These are phyloP conservation scores for Tyrannus savana DNA, from an alignment of 2,113 vertebrate genomes.

Conservation along the genomic window DNA sequence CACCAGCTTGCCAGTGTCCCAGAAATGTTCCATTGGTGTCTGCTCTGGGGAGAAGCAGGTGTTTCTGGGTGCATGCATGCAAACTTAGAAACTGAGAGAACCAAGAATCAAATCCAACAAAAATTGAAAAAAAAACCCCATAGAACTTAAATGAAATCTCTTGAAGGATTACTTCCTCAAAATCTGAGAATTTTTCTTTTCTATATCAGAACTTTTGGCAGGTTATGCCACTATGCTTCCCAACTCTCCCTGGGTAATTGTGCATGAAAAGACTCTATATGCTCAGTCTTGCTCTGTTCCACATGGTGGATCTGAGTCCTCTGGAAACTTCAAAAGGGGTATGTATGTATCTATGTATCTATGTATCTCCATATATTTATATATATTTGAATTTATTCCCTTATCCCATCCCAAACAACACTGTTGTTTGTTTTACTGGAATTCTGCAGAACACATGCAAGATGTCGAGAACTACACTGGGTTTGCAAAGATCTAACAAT, in stretches of 20 bases:
- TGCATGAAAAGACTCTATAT: not conserved
- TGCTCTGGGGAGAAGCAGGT: not conserved
- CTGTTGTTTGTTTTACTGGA: not conserved
- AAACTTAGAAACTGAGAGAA: not conserved
- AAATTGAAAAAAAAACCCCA: not conserved
- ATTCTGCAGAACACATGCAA: not conserved
- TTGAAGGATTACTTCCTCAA: not conserved
- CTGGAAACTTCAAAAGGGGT: not conserved
- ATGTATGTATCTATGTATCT: not conserved
- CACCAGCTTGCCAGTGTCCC: not conserved
- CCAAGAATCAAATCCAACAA: not conserved
- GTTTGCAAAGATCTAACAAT: not conserved
- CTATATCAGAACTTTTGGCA: not conserved
- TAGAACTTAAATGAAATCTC: not conserved
- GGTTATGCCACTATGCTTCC: not conserved
- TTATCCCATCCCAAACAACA: not conserved
- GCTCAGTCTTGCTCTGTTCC: not conserved
- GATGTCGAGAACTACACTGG: not conserved
- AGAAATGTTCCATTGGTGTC: not conserved
- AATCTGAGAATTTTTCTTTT: not conserved
- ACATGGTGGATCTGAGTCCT: not conserved
- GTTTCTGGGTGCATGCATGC: not conserved
- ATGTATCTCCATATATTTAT: not conserved
- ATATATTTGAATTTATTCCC: not conserved
- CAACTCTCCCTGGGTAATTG: not conserved